Percentiles rank a stretch among this genome's conserved stretches.
Evolutionary conservation across 2,888 invertebrate species (phyloP).

Genomic region (Coleophora flavipennella): DNA sequence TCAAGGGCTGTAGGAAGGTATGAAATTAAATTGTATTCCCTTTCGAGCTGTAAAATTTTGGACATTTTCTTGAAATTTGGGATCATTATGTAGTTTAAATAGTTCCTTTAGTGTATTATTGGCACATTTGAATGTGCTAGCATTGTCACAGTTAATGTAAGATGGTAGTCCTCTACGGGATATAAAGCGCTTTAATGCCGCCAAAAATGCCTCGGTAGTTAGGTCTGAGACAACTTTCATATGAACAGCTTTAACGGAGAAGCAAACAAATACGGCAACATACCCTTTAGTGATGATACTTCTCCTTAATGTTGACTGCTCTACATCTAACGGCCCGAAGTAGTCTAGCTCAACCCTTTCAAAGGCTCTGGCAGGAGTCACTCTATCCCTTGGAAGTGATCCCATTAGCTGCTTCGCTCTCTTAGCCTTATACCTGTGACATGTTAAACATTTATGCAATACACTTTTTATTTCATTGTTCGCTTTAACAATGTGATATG

Average conservation of each 20-base stretch:
- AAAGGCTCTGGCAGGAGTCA: not conserved
- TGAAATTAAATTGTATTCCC: too few relatives aligned
- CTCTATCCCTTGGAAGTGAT: not conserved
- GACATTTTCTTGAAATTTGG: too few relatives aligned
- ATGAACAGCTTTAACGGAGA: conserved; percentile 17
- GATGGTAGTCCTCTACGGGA: conserved; percentile 18
- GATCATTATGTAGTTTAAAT: not conserved
- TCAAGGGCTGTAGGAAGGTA: too few relatives aligned
- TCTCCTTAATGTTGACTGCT: not conserved
- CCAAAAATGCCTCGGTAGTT: conserved; percentile 20
- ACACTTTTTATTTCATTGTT: conserved; percentile 2
- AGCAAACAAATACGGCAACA: conserved; percentile 18
- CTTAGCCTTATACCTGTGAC: not conserved
- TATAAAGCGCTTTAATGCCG: conserved; percentile 23
- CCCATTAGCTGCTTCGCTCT: not conserved
- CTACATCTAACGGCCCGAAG: not conserved
- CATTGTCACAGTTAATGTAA: not conserved
- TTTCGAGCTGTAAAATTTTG: too few relatives aligned
- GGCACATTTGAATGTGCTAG: not conserved
- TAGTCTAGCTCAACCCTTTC: not conserved
- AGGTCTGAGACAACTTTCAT: conserved; percentile 18
- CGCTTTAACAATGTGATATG: not conserved
- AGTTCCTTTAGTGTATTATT: not conserved
- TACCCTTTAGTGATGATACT: not conserved
- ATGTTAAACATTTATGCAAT: conserved; percentile 4